These are phyloP conservation scores for Pelecanoides urinatrix DNA, from an alignment of 2,113 vertebrate species.

Conservation along the genomic window DNA sequence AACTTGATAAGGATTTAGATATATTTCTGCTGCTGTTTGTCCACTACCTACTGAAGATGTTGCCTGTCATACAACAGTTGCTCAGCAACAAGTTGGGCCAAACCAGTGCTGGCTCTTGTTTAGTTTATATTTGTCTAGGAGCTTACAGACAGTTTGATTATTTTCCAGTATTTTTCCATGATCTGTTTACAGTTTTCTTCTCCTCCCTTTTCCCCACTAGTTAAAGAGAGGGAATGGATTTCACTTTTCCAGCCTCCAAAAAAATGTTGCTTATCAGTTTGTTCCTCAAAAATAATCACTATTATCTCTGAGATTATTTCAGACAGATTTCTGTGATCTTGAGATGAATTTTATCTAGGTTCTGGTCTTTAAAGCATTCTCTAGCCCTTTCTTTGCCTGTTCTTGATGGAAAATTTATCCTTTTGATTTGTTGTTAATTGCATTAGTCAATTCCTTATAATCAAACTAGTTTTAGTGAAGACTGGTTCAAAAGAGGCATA, in stretches of 20 bases:
- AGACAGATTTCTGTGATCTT: background rate
- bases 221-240: background rate
- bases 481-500: background rate
- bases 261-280: background rate
- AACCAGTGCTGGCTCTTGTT: background rate
- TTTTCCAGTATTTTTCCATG: background rate
- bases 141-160: background rate
- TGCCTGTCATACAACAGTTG: background rate
- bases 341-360: background rate
- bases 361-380: background rate
- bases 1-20: background rate
- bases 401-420: background rate
- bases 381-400: background rate
- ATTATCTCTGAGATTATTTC: background rate
- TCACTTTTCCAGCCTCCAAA: background rate
- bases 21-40: background rate
- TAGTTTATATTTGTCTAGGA: background rate
- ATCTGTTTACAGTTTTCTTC: background rate
- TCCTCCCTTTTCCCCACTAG: rapidly evolving
- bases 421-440: background rate
- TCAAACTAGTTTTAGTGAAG: background rate
- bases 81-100: background rate
- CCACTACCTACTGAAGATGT: background rate
- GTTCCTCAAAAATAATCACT: background rate
- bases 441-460: background rate